These are phyloP conservation scores for Halocynthia roretzi DNA, from an alignment of 23 tunicate species.

Conservation along the genomic window DNA sequence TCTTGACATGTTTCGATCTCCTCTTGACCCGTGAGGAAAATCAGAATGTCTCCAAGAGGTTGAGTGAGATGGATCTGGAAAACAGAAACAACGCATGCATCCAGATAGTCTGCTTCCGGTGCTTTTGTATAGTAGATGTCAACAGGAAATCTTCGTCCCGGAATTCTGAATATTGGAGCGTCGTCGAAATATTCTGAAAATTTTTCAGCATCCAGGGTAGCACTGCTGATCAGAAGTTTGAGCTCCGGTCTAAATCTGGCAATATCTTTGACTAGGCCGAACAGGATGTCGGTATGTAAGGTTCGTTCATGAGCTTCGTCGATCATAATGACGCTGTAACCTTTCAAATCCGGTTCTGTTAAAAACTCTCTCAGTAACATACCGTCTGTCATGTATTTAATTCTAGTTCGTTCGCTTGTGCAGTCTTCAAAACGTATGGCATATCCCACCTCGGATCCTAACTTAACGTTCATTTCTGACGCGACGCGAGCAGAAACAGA, in stretches of 20 bases:
- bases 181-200: conserved; percentile 95
- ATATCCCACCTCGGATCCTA: conserved; percentile 87
- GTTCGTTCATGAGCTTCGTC: conserved; percentile 98
- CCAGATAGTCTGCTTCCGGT: conserved; percentile 94
- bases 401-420: conserved; percentile 75
- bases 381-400: conserved; percentile 98
- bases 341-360: conserved; percentile 90
- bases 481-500: conserved; percentile 94
- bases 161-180: conserved; percentile 96
- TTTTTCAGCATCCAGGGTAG: conserved; percentile 92
- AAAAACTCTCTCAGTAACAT: conserved; percentile 90
- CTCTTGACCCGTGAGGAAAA: conserved; percentile 95
- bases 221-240: conserved; percentile 87
- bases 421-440: conserved; percentile 92
- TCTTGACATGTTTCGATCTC: conserved; percentile 92
- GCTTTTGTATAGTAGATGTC: conserved; percentile 96
- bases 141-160: conserved; percentile 97
- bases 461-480: conserved; percentile 85
- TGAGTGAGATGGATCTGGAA: conserved; percentile 96
- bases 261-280: conserved; percentile 92
- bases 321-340: conserved; percentile 93
- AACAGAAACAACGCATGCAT: conserved; percentile 95
- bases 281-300: conserved; percentile 86
- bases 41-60: conserved; percentile 85
- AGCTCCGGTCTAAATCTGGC: conserved; percentile 89